These are phyloP conservation scores for Gallinago paraguaiae DNA, from an alignment of 2,113 vertebrate species.

Conservation along the genomic window DNA sequence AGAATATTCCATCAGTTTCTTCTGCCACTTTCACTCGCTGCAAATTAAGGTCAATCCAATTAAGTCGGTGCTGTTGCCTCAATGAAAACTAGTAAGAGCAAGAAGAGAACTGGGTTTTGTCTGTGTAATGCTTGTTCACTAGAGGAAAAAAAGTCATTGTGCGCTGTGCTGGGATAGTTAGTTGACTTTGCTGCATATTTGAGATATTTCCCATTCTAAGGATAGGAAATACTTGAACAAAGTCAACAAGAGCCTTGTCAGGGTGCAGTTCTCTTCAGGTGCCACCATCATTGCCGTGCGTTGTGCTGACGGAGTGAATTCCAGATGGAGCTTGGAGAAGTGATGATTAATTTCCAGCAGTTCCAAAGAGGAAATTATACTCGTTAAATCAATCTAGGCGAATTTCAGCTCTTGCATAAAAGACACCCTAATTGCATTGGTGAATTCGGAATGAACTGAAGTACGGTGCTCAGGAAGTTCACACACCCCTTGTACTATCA, in stretches of 20 bases:
- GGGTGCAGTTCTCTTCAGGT: background rate
- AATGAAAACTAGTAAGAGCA: background rate
- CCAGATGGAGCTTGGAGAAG: background rate
- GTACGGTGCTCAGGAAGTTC: conserved; percentile 50
- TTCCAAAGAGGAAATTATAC: conserved; percentile 58
- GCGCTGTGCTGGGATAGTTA: background rate
- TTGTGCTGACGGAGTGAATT: conserved; percentile 49
- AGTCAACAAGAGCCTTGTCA: background rate
- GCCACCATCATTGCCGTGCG: background rate
- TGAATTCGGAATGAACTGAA: conserved; percentile 1
- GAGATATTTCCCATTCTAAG: background rate
- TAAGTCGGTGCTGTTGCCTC: background rate
- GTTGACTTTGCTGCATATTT: background rate
- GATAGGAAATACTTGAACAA: background rate
- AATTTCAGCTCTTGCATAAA: conserved; percentile 46
- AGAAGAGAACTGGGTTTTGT: background rate
- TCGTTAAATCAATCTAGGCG: conserved; percentile 23
- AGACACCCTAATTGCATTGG: conserved; percentile 33
- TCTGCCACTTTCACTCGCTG: background rate
- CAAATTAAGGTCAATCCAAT: background rate
- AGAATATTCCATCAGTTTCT: background rate
- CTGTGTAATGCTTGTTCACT: background rate
- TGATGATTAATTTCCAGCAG: conserved; percentile 51
- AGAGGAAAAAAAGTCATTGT: background rate
- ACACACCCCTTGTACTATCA: conserved; percentile 37